A percentile compares a stretch with the other conserved stretches of the same genome.
Conservation (phyloP, 1,140 invertebrate species). For the Coenobita brevimanus region DNA sequence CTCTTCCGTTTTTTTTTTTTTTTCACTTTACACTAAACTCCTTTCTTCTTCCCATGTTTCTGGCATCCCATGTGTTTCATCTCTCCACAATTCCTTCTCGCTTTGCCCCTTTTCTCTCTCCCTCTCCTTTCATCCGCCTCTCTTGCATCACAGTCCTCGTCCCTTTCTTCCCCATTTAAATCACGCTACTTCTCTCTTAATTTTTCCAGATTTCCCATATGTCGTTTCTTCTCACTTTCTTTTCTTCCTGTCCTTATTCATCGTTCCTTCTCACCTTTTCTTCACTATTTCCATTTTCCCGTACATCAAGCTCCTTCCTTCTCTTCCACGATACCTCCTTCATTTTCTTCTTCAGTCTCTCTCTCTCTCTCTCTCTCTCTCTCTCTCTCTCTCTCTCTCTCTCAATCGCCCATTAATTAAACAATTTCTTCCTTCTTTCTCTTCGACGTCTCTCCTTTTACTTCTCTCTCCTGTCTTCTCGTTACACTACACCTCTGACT, state of each 20-base stretch:
- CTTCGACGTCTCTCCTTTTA: no score
- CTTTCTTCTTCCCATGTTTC: no score
- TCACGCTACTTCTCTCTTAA: not conserved
- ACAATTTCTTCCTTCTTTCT: no score
- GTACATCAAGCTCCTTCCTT: not conserved
- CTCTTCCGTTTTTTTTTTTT: no score
- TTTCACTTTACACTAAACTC: no score
- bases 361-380: no score
- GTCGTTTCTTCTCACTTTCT: not conserved
- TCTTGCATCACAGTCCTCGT: not conserved
- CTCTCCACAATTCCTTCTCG: not conserved
- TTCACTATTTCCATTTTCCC: not conserved
- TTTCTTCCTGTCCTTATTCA: not conserved
- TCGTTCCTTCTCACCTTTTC: not conserved
- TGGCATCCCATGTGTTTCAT: no score
- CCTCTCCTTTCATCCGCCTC: not conserved
- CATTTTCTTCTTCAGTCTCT: not conserved
- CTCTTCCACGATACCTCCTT: not conserved
- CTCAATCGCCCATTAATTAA: no score
- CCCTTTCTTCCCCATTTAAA: not conserved
- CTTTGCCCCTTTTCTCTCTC: not conserved
- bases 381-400: no score
- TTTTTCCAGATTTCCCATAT: not conserved
- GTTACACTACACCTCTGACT: no score
- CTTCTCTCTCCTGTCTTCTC: no score